phyloP scores from a whole-genome alignment of 37 sponge, comb jelly and placozoan genomes.

The Cliona cf. orientalis region DNA sequence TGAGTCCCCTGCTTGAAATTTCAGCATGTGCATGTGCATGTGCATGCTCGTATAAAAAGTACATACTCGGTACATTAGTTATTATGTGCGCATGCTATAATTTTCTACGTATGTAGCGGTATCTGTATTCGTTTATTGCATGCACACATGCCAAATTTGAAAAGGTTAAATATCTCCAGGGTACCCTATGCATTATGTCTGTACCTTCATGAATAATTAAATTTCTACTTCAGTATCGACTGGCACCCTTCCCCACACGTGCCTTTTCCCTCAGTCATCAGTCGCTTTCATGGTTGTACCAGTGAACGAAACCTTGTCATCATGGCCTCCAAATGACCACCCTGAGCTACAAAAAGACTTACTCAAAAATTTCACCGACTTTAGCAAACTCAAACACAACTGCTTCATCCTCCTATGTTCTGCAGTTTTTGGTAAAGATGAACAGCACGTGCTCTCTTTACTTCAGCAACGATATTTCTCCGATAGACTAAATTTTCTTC shows the following conservation, averaged over 20 bases:
- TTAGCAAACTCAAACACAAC: conserved; percentile 49
- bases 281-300: conserved; percentile 75
- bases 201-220: too few species aligned
- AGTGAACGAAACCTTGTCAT: conserved; percentile 17
- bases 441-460: conserved; percentile 22
- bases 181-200: too few species aligned
- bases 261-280: conserved; percentile 74
- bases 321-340: conserved; percentile 28
- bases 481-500: conserved; percentile 38
- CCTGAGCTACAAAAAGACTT: not conserved
- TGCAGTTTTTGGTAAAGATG: conserved; percentile 28
- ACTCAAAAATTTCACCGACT: conserved; percentile 1
- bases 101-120: too few species aligned
- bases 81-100: too few species aligned
- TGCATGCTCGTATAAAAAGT: too few species aligned
- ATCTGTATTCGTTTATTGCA: not conserved
- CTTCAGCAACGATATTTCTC: conserved; percentile 38
- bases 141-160: not conserved
- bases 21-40: too few species aligned
- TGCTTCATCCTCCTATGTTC: conserved; percentile 58
- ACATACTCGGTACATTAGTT: too few species aligned
- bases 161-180: too few species aligned
- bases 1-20: not conserved
- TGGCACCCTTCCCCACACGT: conserved; percentile 50
- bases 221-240: conserved; percentile 35